phyloP scores from a whole-genome alignment of 2,888 invertebrate species.

The Anorthoa munda region DNA sequence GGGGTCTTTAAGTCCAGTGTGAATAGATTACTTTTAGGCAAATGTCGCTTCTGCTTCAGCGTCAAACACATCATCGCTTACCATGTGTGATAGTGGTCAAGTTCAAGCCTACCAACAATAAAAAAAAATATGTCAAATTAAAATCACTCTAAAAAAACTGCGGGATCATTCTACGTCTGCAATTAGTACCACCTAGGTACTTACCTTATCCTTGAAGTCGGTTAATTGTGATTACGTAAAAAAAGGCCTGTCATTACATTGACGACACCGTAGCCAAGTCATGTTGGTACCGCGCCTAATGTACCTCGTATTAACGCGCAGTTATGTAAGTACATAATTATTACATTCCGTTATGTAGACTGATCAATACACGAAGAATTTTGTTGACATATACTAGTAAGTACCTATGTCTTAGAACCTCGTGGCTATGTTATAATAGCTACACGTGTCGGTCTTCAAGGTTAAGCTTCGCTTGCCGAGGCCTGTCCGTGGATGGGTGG shows the following conservation, averaged over 20 bases:
- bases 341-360: not conserved
- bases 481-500: too few relatives aligned
- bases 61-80: too few relatives aligned
- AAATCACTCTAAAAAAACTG: not conserved
- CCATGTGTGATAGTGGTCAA: too few relatives aligned
- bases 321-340: not conserved
- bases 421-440: not conserved
- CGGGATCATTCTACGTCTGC: conserved; percentile 17
- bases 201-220: conserved; percentile 32
- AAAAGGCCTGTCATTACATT: conserved; percentile 19
- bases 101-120: not conserved
- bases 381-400: not conserved
- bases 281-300: not conserved
- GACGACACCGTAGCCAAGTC: not conserved
- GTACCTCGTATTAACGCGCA: not conserved
- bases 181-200: conserved; percentile 13
- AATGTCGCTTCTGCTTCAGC: too few relatives aligned
- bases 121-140: not conserved
- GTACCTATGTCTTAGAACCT: not conserved
- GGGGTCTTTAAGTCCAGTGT: too few relatives aligned
- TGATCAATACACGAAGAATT: not conserved
- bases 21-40: too few relatives aligned
- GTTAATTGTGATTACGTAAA: conserved; percentile 43
- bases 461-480: not conserved
- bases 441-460: too few relatives aligned